Base-by-base conservation (phyloP, 1,140 invertebrate species). In the Sinonovacula constricta region DNA sequence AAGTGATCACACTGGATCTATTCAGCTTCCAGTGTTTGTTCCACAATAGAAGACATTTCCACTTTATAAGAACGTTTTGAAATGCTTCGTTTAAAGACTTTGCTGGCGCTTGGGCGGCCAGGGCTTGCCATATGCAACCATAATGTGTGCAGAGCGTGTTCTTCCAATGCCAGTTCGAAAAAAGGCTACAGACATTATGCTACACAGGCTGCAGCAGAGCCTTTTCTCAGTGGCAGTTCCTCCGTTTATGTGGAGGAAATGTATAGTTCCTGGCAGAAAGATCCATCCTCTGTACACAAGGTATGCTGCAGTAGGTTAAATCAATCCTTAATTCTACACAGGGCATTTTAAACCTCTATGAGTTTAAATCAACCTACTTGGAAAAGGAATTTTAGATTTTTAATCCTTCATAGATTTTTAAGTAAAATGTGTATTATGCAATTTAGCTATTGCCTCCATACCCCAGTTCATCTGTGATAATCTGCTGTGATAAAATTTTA, bases 201-300 rank as follows among this genome's bases (percentile, higher is more conserved):
- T 36, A 81, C 85, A 10, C 81, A 79, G 51, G 87, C 79, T 51
- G 81, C 87, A 24, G 89, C 91, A 51, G 92, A 92, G 83, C 89
- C 90, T 2, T 93, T 93, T 81, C 86, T 93, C 53, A 93, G 88
- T 88, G 92, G 95, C 87, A 96, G 95, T 57, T 96, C 96, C n/a
- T 95, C 95, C 5, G 81, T 90, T 30, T 99, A 99, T 91, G 96
- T 99, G 70, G 98, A 99, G 91, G 97, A 99, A 92, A 99, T 99
- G 97, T 99, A 99, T 93, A 97, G 98, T 91, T 93, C 96, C 57
- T 99, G 98, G 98, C 91, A 97, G 62, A 93, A 94, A 84, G 97
- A 99, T 93, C 98, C 98, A 31, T 94, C 94, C 83, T 97, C 96
- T 89, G 98, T 99, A 51, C 98, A 99, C 92, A 95, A 96, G 88